A percentile compares a stretch with the other conserved stretches of the same genome.
phyloP scores from a whole-genome alignment of 2,797 vertebrate genomes.

The Amphiprion clarkii region DNA sequence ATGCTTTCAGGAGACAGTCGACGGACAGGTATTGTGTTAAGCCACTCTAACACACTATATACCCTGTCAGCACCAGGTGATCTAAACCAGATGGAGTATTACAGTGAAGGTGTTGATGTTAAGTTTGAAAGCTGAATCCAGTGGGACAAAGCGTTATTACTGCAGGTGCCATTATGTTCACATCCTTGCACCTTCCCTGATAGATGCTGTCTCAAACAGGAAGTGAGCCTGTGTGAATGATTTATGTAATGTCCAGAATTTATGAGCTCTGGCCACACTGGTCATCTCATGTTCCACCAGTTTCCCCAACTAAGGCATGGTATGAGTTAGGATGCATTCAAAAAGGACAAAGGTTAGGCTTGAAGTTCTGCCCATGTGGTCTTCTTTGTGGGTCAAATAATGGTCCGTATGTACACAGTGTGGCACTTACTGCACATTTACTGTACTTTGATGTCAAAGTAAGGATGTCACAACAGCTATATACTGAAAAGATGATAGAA shows the following conservation, averaged over 20 bases:
- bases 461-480: background rate
- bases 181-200: conserved; percentile 27
- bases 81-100: conserved; percentile 25
- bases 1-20: conserved; percentile 91
- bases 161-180: conserved; percentile 33
- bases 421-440: conserved; percentile 19
- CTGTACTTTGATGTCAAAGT: background rate
- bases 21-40: conserved; percentile 89
- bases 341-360: conserved; percentile 29
- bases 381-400: conserved; percentile 23
- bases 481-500: conserved; percentile 5
- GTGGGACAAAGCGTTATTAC: conserved; percentile 5
- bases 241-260: conserved; percentile 56
- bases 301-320: conserved; percentile 30
- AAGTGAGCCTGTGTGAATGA: conserved; percentile 44
- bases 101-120: conserved; percentile 3
- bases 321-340: conserved; percentile 47
- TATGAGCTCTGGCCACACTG: conserved; percentile 48
- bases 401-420: conserved; percentile 2
- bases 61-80: conserved; percentile 35
- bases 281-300: conserved; percentile 56
- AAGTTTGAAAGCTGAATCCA: background rate
- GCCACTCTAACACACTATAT: conserved; percentile 18
- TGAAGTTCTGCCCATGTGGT: conserved; percentile 40
- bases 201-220: conserved; percentile 46